These are phyloP conservation scores for Galerucella calmariensis DNA, from an alignment of 2,888 invertebrate genomes.

Conservation along the genomic window DNA sequence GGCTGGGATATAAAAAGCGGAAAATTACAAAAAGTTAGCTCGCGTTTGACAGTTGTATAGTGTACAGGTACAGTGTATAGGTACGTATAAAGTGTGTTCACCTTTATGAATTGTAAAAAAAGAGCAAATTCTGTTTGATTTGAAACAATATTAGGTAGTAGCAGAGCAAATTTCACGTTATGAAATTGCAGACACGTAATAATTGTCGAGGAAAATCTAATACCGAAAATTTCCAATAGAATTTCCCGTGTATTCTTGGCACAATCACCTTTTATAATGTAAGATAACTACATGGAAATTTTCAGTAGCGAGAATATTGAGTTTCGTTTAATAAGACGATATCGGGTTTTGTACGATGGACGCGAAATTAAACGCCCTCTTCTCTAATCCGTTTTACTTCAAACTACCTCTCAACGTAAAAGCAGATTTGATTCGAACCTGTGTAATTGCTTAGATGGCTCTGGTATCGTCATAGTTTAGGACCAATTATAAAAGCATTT, in stretches of 20 bases:
- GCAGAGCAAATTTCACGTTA: too few species aligned
- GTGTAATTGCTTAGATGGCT: slow-evolving; percentile 40
- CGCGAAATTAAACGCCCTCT: slow-evolving; percentile 41
- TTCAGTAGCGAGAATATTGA: slow-evolving; percentile 37
- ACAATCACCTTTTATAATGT: slow-evolving; percentile 16
- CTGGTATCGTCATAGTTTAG: slow-evolving; percentile 32
- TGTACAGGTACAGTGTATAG: too few species aligned
- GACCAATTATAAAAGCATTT: slow-evolving; percentile 29
- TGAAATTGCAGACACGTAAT: not conserved
- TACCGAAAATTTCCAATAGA: not conserved
- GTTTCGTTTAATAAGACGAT: slow-evolving; percentile 42
- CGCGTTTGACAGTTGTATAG: too few species aligned
- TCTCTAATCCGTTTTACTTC: slow-evolving; percentile 45
- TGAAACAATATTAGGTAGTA: not conserved
- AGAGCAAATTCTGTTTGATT: not conserved
- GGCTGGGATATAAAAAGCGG: too few species aligned
- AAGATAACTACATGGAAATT: slow-evolving; percentile 24
- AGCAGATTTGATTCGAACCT: slow-evolving; percentile 41
- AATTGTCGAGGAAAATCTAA: not conserved
- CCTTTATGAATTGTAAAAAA: too few species aligned
- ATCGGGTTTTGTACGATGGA: slow-evolving; percentile 41
- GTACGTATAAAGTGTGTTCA: too few species aligned
- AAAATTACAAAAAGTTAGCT: too few species aligned
- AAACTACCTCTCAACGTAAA: slow-evolving; percentile 36
- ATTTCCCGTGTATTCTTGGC: not conserved